These are phyloP conservation scores for Nycticebus coucang DNA, from an alignment of 2,113 vertebrate genomes.

Conservation along the genomic window DNA sequence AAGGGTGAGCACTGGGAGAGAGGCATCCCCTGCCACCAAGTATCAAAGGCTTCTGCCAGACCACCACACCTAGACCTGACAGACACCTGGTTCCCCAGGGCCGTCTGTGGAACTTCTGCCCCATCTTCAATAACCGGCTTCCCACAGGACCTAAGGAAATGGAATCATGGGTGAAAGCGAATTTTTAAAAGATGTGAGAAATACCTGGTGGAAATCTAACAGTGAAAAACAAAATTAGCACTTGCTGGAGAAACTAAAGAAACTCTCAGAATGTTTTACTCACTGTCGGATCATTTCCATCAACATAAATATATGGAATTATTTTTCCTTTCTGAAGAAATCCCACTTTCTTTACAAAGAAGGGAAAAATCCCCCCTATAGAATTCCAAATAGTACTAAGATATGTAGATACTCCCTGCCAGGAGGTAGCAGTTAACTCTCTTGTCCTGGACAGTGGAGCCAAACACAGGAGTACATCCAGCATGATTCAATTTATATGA, in stretches of 20 bases:
- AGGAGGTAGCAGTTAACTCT: not conserved
- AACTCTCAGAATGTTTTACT: not conserved
- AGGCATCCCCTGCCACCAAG: not conserved
- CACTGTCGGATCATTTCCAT: not conserved
- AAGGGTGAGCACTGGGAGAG: not conserved
- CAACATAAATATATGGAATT: not conserved
- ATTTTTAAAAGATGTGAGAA: not conserved
- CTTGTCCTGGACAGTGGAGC: not conserved
- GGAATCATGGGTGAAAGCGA: not conserved
- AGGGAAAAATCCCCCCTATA: not conserved
- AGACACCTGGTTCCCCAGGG: fast-evolving
- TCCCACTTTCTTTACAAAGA: not conserved
- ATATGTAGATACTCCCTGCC: not conserved
- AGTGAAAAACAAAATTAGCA: not conserved
- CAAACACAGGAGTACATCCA: not conserved
- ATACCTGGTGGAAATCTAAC: not conserved
- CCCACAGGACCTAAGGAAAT: not conserved
- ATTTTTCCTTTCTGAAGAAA: not conserved
- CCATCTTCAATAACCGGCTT: not conserved
- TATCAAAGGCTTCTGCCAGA: not conserved
- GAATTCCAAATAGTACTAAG: not conserved
- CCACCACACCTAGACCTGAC: too few relatives aligned
- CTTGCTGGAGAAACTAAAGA: constrained; percentile 5
- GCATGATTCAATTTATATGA: not conserved
- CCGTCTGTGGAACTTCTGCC: not conserved